A percentile compares a stretch with the other conserved stretches of the same genome.
Evolutionary conservation across 1,140 invertebrate species (phyloP).

Genomic region (Contarinia nasturtii): DNA sequence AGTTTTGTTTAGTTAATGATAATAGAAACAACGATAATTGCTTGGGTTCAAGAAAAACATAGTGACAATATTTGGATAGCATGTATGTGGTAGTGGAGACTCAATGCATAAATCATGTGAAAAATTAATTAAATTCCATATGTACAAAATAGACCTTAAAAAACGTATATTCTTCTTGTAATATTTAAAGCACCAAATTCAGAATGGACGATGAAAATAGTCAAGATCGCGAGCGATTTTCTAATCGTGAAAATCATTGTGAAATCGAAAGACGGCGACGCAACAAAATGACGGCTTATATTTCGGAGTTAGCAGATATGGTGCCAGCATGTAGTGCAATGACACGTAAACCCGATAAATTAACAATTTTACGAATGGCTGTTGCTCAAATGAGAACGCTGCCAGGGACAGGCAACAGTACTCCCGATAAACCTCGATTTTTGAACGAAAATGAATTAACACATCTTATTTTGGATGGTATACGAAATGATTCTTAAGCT

Average conservation of each 20-base stretch:
- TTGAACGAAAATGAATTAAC: constrained; percentile 98
- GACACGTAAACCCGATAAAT: constrained; percentile 95
- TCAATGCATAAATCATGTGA: too few relatives aligned
- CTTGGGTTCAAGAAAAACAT: too few relatives aligned
- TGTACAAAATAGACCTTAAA: too few relatives aligned
- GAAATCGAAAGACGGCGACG: constrained; percentile 94
- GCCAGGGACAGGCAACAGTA: constrained; percentile 86
- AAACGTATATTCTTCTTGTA: too few relatives aligned
- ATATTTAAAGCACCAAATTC: too few relatives aligned
- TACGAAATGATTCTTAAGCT: too few relatives aligned
- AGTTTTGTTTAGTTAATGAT: too few relatives aligned
- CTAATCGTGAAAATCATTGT: constrained; percentile 96
- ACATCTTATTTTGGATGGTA: constrained; percentile 95
- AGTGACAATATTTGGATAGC: too few relatives aligned
- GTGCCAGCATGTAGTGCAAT: constrained; percentile 95
- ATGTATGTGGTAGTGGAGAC: too few relatives aligned
- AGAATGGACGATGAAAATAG: constrained; percentile 83
- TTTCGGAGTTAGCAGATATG: constrained; percentile 99
- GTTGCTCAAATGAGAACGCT: constrained; percentile 98
- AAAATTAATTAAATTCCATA: too few relatives aligned
- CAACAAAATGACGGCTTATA: constrained; percentile 99
- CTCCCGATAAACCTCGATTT: constrained; percentile 91
- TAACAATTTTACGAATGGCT: constrained; percentile 98
- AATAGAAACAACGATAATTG: too few relatives aligned
- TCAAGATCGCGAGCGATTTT: constrained; percentile 90